Evolutionary conservation across 2,113 vertebrate genomes (phyloP).

Genomic region (Tinamus guttatus): DNA sequence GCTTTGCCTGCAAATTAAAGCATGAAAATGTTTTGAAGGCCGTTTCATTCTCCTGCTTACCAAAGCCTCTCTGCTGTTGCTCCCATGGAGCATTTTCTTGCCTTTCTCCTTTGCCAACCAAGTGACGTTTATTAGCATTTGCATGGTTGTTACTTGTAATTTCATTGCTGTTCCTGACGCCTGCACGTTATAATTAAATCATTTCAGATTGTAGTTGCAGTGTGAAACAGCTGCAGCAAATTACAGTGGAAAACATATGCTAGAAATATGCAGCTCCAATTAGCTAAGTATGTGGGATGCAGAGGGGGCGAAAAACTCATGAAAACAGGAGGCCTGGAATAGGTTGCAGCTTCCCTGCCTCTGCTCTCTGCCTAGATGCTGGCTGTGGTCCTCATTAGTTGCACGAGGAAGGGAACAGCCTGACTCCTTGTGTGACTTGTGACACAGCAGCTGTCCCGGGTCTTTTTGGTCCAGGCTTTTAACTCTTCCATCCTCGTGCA

Average conservation of each 20-base stretch:
- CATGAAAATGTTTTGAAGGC: constrained; percentile 57
- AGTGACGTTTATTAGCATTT: constrained; percentile 69
- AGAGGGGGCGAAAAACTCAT: neutral
- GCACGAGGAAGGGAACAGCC: neutral
- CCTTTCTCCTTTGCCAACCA: constrained; percentile 36
- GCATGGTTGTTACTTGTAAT: constrained; percentile 72
- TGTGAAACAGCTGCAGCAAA: constrained; percentile 74
- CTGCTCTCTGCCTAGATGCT: neutral
- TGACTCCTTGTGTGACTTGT: neutral
- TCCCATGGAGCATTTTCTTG: neutral
- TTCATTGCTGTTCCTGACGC: constrained; percentile 60
- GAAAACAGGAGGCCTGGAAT: constrained; percentile 20
- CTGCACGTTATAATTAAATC: constrained; percentile 73
- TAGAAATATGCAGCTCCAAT: constrained; percentile 67
- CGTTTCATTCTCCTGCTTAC: neutral
- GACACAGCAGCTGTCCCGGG: too few species aligned
- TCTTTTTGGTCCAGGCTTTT: neutral
- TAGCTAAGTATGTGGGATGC: constrained; percentile 39
- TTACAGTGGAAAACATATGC: constrained; percentile 58
- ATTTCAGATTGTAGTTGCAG: constrained; percentile 68
- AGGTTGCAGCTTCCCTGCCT: constrained; percentile 4
- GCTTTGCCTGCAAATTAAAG: constrained; percentile 18
- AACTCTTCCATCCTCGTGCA: fast-evolving
- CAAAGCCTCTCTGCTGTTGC: neutral
- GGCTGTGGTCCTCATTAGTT: neutral